Base-by-base conservation (phyloP, 2,888 invertebrate genomes). In the Scrobipalpa costella region DNA sequence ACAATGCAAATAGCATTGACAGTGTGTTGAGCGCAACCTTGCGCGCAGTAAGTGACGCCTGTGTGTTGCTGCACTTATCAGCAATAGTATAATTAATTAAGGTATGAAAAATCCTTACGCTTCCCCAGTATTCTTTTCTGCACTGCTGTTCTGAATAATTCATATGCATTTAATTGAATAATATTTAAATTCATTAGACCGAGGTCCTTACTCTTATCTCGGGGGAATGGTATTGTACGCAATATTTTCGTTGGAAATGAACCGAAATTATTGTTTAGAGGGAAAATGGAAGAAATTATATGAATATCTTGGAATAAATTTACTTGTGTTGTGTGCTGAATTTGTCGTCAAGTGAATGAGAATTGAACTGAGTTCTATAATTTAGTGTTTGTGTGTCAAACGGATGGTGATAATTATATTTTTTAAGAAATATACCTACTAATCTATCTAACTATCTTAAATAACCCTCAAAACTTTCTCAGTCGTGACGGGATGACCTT, bases 131-230 rank as follows among this genome's bases (percentile, higher is more conserved):
- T 88, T 87, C 83, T 88, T 88, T 86, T 79, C 77, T 73, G 76
- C 83, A 83, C 85, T 84, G 79, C 82, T 80, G 81, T 81, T 72
- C 76, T 88, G 88, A 88, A 88, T 89, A 75, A 89, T 89, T 87
- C 86, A 88, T 88, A 81, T 84, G 86, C 85, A 86, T 86, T 85
- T 86, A 85, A 88, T 87, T 87, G 87, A 86, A 87, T 87, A 80
- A 78, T 83, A 88, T 88, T 88, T 85, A 86, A 88, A 88, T 88
- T 87, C 80, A 88, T 88, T 86, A 85, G 76, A 76, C 71, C 57
- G 36, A 17, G 49, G 27, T 38, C 68, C 67, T 71, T n/a, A n/a
- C n/a, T n/a, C n/a, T n/a, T 72, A 68, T 68, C 66, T 67, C 49
- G 47, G 63, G 68, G 63, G 68, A 64, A 65, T 34, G 55, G 55